phyloP scores from a whole-genome alignment of 2,888 invertebrate genomes.

The Calliphora vomitoria region DNA sequence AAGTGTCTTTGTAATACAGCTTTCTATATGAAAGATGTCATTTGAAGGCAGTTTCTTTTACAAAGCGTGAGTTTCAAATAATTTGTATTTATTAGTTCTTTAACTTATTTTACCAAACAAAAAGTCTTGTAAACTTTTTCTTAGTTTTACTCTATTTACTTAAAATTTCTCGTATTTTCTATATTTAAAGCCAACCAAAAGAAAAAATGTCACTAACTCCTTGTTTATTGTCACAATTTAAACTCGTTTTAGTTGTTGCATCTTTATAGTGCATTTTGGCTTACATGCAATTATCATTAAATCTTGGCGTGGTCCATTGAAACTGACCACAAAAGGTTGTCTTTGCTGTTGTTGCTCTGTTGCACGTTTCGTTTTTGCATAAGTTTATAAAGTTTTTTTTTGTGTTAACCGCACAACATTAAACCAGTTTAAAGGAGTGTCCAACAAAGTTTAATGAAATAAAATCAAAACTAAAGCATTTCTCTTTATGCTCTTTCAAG shows the following conservation, averaged over 20 bases:
- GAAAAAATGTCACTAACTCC: slow-evolving; percentile 21
- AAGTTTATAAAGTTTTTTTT: slow-evolving; percentile 6
- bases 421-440: slow-evolving; percentile 50
- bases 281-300: slow-evolving; percentile 58
- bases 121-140: no score
- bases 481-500: neutral
- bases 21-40: no score
- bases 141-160: neutral
- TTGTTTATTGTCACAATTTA: slow-evolving; percentile 41
- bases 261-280: neutral
- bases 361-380: neutral
- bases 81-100: no score
- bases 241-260: slow-evolving; percentile 32
- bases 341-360: neutral
- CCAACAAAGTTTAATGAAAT: neutral
- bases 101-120: no score
- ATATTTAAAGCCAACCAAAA: neutral
- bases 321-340: slow-evolving; percentile 58
- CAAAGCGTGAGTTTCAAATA: no score
- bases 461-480: neutral
- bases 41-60: no score
- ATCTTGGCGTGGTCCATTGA: slow-evolving; percentile 73
- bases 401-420: neutral
- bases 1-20: no score
- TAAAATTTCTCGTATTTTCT: neutral